Percentiles rank a stretch among this genome's conserved stretches.
These are phyloP conservation scores for Promerops cafer DNA, from an alignment of 2,113 vertebrate genomes.

Conservation along the genomic window DNA sequence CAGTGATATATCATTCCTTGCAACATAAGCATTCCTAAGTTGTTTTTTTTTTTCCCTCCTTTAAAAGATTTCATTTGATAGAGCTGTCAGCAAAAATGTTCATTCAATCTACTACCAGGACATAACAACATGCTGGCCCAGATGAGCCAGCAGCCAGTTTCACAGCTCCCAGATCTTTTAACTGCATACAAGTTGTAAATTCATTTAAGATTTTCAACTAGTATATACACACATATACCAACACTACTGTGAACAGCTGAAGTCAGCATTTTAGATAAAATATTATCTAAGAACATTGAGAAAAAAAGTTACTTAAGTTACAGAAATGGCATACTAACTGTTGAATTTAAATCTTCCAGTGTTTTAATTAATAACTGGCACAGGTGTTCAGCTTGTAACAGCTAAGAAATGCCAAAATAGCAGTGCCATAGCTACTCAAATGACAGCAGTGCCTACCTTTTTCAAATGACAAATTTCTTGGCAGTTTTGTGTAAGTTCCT, in stretches of 20 bases:
- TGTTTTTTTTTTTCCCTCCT: neutral
- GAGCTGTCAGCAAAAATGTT: neutral
- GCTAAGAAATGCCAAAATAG: neutral
- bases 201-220: neutral
- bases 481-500: neutral
- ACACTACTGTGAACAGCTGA: neutral
- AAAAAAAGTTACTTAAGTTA: neutral
- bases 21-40: neutral
- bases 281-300: neutral
- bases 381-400: neutral
- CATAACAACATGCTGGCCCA: neutral
- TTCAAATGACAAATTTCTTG: neutral
- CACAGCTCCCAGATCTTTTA: neutral
- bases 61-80: neutral
- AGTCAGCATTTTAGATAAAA: neutral
- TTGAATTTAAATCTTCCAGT: neutral
- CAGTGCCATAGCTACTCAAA: neutral
- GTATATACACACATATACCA: neutral
- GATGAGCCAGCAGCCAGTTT: neutral
- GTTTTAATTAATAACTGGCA: neutral
- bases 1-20: neutral
- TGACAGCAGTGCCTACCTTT: no score
- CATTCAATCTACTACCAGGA: neutral
- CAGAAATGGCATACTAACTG: neutral
- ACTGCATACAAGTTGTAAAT: neutral